Base-by-base conservation (phyloP, 2,113 vertebrate genomes). In the Myiozetetes cayanensis region DNA sequence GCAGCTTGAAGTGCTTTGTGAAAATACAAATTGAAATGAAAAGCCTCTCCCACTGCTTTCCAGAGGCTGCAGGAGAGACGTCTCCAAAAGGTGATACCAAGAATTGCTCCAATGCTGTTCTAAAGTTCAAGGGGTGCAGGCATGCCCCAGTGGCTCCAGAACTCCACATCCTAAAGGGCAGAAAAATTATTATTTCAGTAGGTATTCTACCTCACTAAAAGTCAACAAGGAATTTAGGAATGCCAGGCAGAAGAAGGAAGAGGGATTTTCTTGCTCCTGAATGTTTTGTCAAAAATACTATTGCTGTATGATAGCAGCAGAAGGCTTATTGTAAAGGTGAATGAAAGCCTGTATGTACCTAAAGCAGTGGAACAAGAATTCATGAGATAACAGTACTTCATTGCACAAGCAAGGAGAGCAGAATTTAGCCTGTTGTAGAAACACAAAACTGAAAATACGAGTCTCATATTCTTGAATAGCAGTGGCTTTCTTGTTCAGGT, bases 51-150 rank as follows among this genome's bases (percentile, higher is more conserved):
- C 91, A 15, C 5, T 79, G 83, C 61, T 73, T 81, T 89, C 23
- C 81, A 61, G 90, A 39, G 1, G 8, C 52, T 52, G 71, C 73
- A 52, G 75, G 72, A 73, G 76, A 62, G 41, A 52, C 71, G 92
- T 95, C 93, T 96, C 88, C 73, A 87, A 82, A 89, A 90, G 25
- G 78, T 68, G 71, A 47, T n/a, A 66, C 56, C 91, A 76, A 85
- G 76, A 85, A 59, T 72, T 25, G 12, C 52, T 35, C 50, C 14
- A 31, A 10, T 5, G 55, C 52, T n/a, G 16, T 58, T 91, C 37
- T 16, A 4, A 70, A 75, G 63, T 65, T 59, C 53, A n/a, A n/a
- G 39, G 27, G 39, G 22, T 1, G 0, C 30, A 14, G 62, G 8
- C 23, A 1, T 37, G 44, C 41, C 84, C 47, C 27, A 4, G 37